Conservation (phyloP, 2,113 vertebrate species). For the Odontophorus gujanensis region DNA sequence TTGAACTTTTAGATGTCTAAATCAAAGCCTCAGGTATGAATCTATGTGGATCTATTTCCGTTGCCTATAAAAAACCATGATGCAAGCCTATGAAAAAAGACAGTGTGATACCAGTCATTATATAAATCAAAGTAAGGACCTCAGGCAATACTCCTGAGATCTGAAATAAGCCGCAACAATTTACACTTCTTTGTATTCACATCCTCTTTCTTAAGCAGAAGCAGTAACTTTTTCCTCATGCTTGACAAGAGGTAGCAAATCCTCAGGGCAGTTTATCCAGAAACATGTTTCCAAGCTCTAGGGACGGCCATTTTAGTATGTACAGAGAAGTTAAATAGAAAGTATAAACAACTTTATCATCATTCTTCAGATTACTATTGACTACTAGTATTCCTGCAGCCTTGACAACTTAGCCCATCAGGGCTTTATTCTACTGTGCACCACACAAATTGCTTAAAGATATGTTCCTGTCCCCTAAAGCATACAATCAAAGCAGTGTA, state of each 20-base stretch:
- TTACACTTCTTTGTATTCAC: not conserved
- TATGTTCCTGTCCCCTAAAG: not conserved
- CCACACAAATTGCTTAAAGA: not conserved
- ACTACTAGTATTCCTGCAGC: not conserved
- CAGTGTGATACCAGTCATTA: not conserved
- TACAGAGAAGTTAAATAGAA: not conserved
- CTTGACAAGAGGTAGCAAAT: not conserved
- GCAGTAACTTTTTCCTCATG: not conserved
- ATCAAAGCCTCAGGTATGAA: not conserved
- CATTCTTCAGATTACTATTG: not conserved
- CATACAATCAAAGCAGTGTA: not conserved
- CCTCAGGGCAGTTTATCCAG: not conserved
- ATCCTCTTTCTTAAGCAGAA: not conserved
- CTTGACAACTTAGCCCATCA: not conserved
- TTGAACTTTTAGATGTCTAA: not conserved
- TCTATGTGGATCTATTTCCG: not conserved
- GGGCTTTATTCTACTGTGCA: not conserved
- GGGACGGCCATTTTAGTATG: not conserved
- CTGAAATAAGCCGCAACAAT: not conserved
- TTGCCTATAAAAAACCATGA: not conserved
- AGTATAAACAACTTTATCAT: not conserved
- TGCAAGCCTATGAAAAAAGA: not conserved
- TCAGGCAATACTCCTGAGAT: not conserved
- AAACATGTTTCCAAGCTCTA: not conserved
- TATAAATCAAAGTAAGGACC: not conserved